A percentile compares a stretch with the other conserved stretches of the same genome.
These are phyloP conservation scores for Lasioglossum marginatum DNA, from an alignment of 2,888 invertebrate genomes.

Conservation along the genomic window DNA sequence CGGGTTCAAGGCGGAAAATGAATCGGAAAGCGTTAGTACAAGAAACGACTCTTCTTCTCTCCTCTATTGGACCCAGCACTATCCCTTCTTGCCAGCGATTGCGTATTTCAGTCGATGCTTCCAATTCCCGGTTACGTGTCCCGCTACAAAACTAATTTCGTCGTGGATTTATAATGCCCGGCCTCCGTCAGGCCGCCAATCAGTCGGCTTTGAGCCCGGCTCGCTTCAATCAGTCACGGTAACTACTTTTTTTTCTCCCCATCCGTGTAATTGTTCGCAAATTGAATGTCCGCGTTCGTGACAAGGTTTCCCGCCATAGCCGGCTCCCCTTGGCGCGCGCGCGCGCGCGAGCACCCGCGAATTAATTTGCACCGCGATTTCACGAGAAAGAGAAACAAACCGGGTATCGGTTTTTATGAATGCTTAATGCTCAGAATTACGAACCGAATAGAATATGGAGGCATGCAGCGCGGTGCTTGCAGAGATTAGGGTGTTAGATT, in stretches of 20 bases:
- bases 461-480: neutral
- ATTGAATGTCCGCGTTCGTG: slow-evolving; percentile 6
- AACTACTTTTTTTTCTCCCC: neutral
- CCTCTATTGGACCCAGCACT: slow-evolving; percentile 20
- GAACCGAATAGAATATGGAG: neutral
- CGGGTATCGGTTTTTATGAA: neutral
- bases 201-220: neutral
- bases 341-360: neutral
- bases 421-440: neutral
- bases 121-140: slow-evolving; percentile 39
- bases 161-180: slow-evolving; percentile 34
- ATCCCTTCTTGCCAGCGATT: slow-evolving; percentile 35
- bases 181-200: neutral
- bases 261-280: slow-evolving; percentile 17
- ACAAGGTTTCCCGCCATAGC: neutral
- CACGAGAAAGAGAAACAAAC: neutral
- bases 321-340: neutral
- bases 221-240: slow-evolving; percentile 19
- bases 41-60: slow-evolving; percentile 29
- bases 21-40: neutral
- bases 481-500: too few species aligned
- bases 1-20: neutral
- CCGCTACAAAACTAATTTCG: slow-evolving; percentile 46
- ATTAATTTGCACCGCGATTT: slow-evolving; percentile 1
- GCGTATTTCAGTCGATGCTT: slow-evolving; percentile 33